Percentiles rank a stretch among this genome's conserved stretches.
Evolutionary conservation across 1,140 invertebrate genomes (phyloP).

Genomic region (Calycopis cecrops): DNA sequence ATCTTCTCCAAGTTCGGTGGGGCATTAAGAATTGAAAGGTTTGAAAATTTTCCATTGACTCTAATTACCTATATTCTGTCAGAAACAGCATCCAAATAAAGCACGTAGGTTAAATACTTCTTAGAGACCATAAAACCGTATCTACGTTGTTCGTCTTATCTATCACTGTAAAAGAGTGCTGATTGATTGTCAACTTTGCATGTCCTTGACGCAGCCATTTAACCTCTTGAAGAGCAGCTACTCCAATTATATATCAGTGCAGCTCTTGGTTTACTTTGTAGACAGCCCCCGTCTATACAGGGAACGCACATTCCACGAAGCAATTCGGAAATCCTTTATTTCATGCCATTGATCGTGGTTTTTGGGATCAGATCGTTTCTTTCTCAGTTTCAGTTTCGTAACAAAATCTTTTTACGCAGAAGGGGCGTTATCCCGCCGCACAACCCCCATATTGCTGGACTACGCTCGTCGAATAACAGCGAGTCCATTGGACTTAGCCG

Average conservation of each 20-base stretch:
- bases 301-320: slow-evolving; percentile 27
- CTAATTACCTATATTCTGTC: slow-evolving; percentile 23
- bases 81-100: slow-evolving; percentile 20
- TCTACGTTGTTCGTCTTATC: slow-evolving; percentile 15
- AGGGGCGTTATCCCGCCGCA: too few species aligned
- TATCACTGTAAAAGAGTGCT: slow-evolving; percentile 23
- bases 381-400: neutral
- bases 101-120: slow-evolving; percentile 6
- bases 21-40: slow-evolving; percentile 27
- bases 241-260: slow-evolving; percentile 15
- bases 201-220: slow-evolving; percentile 26
- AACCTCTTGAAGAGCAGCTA: slow-evolving; percentile 28
- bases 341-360: slow-evolving; percentile 21
- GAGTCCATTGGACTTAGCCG: too few species aligned
- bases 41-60: slow-evolving; percentile 21
- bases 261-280: slow-evolving; percentile 24
- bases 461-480: too few species aligned
- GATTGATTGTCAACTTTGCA: slow-evolving; percentile 22
- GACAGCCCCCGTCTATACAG: slow-evolving; percentile 24
- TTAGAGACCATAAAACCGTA: slow-evolving; percentile 23
- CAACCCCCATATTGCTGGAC: too few species aligned
- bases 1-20: slow-evolving; percentile 20
- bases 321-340: slow-evolving; percentile 23
- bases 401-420: too few species aligned
- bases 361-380: slow-evolving; percentile 21